Percentiles rank a stretch among this genome's conserved stretches.
These are phyloP conservation scores for Danio albolineatus DNA, from an alignment of 2,797 vertebrate genomes.

Conservation along the genomic window DNA sequence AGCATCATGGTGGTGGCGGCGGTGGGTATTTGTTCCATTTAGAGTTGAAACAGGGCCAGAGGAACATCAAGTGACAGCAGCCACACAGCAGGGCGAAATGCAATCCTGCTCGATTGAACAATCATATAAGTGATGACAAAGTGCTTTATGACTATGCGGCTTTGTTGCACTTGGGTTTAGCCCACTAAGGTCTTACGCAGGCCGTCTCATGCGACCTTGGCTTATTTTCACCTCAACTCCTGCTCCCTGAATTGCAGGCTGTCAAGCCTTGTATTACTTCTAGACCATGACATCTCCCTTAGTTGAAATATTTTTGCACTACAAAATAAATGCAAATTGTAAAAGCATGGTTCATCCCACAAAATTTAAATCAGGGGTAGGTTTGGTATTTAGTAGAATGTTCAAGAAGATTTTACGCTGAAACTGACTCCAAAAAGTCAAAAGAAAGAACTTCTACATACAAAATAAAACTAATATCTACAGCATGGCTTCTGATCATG, in stretches of 20 bases:
- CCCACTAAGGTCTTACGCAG: slow-evolving; percentile 72
- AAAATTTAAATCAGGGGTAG: too few species aligned
- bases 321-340: not conserved
- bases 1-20: slow-evolving; percentile 57
- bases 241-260: slow-evolving; percentile 45
- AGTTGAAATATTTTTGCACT: not conserved
- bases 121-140: slow-evolving; percentile 84
- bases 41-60: slow-evolving; percentile 76
- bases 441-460: too few species aligned
- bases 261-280: not conserved
- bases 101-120: slow-evolving; percentile 79
- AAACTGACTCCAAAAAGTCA: too few species aligned
- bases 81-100: slow-evolving; percentile 70
- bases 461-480: too few species aligned
- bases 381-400: too few species aligned
- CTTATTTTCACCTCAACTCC: slow-evolving; percentile 72
- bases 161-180: slow-evolving; percentile 44
- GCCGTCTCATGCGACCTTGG: slow-evolving; percentile 74
- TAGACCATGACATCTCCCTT: not conserved
- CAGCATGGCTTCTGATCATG: too few species aligned
- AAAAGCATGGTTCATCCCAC: too few species aligned
- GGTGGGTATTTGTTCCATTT: slow-evolving; percentile 72
- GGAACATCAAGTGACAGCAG: slow-evolving; percentile 75
- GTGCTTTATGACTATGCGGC: slow-evolving; percentile 78
- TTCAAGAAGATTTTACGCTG: too few species aligned